Evolutionary conservation across 1,140 invertebrate genomes (phyloP).

Genomic region (Diprion similis): DNA sequence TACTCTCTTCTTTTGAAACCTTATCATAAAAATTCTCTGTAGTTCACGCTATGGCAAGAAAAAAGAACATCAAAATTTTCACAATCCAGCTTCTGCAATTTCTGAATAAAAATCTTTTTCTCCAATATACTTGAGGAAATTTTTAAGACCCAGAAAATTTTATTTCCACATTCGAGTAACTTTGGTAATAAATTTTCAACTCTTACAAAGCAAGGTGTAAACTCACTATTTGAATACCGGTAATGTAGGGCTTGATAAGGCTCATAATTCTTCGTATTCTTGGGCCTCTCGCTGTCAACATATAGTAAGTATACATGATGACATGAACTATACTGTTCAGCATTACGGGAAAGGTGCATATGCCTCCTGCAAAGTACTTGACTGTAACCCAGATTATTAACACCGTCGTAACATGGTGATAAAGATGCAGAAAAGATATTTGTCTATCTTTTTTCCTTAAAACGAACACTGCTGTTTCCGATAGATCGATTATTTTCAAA

Average conservation of each 20-base stretch:
- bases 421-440: constrained; percentile 72
- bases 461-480: constrained; percentile 67
- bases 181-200: no score
- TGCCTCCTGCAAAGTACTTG: constrained; percentile 51
- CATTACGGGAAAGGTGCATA: constrained; percentile 39
- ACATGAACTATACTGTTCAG: constrained; percentile 46
- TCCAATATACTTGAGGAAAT: no score
- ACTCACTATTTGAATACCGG: constrained; percentile 52
- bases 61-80: no score
- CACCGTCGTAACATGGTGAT: constrained; percentile 71
- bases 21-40: no score
- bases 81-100: no score
- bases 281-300: constrained; percentile 40
- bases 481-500: constrained; percentile 50
- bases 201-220: background rate
- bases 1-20: no score
- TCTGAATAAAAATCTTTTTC: no score
- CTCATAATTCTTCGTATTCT: constrained; percentile 33
- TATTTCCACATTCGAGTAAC: no score
- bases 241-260: constrained; percentile 46
- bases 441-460: constrained; percentile 74
- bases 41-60: no score
- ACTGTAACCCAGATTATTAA: constrained; percentile 70
- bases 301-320: constrained; percentile 55
- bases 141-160: no score